Conservation (phyloP, 2,797 vertebrate species). For the Pseudomugil gertrudae region DNA sequence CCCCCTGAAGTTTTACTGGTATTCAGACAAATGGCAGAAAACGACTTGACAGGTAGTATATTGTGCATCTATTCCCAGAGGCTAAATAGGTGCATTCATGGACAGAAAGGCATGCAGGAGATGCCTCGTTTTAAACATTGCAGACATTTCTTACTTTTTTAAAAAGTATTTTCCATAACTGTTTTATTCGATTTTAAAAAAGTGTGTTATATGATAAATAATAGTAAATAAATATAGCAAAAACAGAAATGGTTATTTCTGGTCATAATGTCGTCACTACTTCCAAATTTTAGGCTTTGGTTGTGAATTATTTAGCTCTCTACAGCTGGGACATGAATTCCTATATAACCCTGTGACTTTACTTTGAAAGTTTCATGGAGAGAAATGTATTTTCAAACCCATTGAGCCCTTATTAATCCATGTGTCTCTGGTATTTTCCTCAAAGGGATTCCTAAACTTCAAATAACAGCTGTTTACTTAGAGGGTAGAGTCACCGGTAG, state of each 20-base stretch:
- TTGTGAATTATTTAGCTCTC: too few relatives aligned
- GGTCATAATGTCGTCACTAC: too few relatives aligned
- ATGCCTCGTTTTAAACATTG: background rate
- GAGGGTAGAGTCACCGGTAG: background rate
- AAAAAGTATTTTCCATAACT: too few relatives aligned
- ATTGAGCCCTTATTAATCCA: background rate
- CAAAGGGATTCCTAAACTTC: conserved; percentile 10
- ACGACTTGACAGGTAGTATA: background rate
- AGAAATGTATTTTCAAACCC: too few relatives aligned
- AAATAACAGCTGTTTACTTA: background rate
- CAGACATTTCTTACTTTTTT: background rate
- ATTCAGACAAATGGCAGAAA: background rate
- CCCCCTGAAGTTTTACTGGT: background rate
- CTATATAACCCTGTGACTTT: too few relatives aligned
- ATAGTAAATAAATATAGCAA: too few relatives aligned
- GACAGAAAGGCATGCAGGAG: background rate
- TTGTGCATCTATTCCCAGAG: background rate
- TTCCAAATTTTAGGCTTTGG: too few relatives aligned
- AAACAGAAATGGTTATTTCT: too few relatives aligned
- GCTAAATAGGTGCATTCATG: background rate
- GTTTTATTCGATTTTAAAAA: too few relatives aligned
- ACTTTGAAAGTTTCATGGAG: too few relatives aligned
- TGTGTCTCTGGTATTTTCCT: conserved; percentile 14
- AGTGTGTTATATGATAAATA: too few relatives aligned
- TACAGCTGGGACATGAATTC: too few relatives aligned